Conservation (phyloP, 2,888 invertebrate species). For the Phaedon cochleariae region DNA sequence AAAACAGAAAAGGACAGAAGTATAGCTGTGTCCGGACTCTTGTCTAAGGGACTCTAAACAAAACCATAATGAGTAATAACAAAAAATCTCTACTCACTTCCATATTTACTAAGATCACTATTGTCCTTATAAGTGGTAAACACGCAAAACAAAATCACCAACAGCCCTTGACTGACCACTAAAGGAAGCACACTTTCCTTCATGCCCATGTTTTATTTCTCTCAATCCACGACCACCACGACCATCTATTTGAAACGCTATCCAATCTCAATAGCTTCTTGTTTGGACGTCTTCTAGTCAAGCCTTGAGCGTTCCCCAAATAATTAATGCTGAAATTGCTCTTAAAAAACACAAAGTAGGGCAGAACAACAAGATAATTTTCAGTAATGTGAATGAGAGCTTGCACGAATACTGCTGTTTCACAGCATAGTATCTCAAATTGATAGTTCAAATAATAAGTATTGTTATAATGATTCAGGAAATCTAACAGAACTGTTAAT, state of each 20-base stretch:
- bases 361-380: constrained; percentile 33
- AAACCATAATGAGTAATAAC: no score
- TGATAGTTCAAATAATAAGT: neutral
- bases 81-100: constrained; percentile 47
- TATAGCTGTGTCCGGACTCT: no score
- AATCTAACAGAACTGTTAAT: neutral
- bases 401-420: constrained; percentile 16
- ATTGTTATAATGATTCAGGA: neutral
- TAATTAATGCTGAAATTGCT: constrained; percentile 24
- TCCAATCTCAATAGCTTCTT: neutral
- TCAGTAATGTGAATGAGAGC: constrained; percentile 20
- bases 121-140: constrained; percentile 48
- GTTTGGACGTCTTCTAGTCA: neutral
- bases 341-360: constrained; percentile 13
- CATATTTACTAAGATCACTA: constrained; percentile 45
- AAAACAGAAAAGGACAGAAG: no score
- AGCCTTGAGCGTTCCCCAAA: neutral
- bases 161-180: constrained; percentile 43
- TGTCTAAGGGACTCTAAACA: no score
- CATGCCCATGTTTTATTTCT: constrained; percentile 21
- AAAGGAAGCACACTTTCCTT: constrained; percentile 44
- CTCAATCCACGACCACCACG: neutral
- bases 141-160: constrained; percentile 50
- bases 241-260: neutral
- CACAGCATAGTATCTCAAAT: neutral